phyloP scores from a whole-genome alignment of 2,113 vertebrate species.

The Corydoras sp. region DNA sequence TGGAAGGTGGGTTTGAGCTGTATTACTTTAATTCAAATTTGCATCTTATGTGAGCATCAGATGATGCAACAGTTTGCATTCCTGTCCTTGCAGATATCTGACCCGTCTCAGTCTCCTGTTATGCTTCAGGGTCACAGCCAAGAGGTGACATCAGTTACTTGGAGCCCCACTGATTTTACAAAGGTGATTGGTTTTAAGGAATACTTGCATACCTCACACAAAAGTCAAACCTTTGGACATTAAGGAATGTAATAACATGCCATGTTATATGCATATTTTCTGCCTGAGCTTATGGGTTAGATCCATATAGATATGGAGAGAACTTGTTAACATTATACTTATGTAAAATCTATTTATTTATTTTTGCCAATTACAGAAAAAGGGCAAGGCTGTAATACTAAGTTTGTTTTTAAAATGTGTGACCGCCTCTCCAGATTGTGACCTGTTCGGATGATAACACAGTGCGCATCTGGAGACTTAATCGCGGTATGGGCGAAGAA shows the following conservation, averaged over 20 bases:
- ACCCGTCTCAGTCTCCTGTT: conserved; percentile 72
- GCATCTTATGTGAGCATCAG: neutral
- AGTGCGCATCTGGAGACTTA: conserved; percentile 84
- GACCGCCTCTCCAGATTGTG: conserved; percentile 72
- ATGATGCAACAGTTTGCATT: neutral
- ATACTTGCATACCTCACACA: too few relatives aligned
- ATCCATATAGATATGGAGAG: too few relatives aligned
- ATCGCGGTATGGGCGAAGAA: conserved; percentile 51
- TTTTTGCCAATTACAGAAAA: too few relatives aligned
- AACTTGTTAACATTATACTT: too few relatives aligned
- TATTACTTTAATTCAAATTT: neutral
- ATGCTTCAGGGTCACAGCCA: conserved; percentile 83
- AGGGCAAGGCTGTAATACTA: too few relatives aligned
- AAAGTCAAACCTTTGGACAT: too few relatives aligned
- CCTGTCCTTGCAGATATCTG: conserved; percentile 69
- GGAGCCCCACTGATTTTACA: conserved; percentile 92
- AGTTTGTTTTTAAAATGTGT: neutral
- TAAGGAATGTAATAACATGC: too few relatives aligned
- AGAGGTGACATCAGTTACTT: conserved; percentile 90
- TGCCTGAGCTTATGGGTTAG: too few relatives aligned
- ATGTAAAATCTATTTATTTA: too few relatives aligned
- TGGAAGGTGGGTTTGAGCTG: conserved; percentile 80
- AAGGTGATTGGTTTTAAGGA: conserved; percentile 68
- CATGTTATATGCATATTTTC: too few relatives aligned
- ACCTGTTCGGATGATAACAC: conserved; percentile 97